A percentile compares a stretch with the other conserved stretches of the same genome.
Conservation (phyloP, 2,113 vertebrate species). For the Todiramphus chloris region DNA sequence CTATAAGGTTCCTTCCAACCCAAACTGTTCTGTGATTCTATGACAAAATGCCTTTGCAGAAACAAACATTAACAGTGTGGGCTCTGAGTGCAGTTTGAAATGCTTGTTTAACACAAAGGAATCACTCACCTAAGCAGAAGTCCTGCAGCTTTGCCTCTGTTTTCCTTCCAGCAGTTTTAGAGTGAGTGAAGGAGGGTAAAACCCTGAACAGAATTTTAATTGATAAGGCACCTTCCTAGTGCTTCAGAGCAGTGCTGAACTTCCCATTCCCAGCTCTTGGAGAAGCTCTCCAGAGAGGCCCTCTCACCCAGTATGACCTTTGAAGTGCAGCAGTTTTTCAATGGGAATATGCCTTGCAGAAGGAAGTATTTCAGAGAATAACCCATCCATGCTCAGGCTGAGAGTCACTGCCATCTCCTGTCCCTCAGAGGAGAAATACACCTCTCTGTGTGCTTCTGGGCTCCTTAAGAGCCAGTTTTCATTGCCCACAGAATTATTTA, state of each 20-base stretch:
- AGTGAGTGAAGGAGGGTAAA: not conserved
- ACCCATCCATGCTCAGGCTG: not conserved
- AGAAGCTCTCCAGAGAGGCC: not conserved
- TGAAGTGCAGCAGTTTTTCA: not conserved
- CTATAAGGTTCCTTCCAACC: too few species aligned
- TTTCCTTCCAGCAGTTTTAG: not conserved
- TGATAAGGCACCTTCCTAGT: not conserved
- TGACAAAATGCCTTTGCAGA: not conserved
- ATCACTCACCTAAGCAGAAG: not conserved
- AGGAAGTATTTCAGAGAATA: not conserved
- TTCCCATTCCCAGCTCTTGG: not conserved
- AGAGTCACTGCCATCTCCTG: not conserved
- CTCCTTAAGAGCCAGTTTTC: not conserved
- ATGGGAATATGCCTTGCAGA: not conserved
- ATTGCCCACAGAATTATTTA: not conserved
- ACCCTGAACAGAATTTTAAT: not conserved
- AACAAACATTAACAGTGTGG: not conserved
- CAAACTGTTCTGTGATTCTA: too few species aligned
- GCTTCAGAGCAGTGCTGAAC: not conserved
- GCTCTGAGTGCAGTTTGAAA: constrained; percentile 3
- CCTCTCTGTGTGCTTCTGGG: not conserved
- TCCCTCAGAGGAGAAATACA: not conserved
- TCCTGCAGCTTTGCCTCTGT: constrained; percentile 13
- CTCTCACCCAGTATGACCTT: not conserved
- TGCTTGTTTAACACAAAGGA: not conserved